A percentile compares a stretch with the other conserved stretches of the same genome.
These are phyloP conservation scores for Pristionchus maxplancki DNA, from an alignment of 2,888 invertebrate genomes.

Conservation along the genomic window DNA sequence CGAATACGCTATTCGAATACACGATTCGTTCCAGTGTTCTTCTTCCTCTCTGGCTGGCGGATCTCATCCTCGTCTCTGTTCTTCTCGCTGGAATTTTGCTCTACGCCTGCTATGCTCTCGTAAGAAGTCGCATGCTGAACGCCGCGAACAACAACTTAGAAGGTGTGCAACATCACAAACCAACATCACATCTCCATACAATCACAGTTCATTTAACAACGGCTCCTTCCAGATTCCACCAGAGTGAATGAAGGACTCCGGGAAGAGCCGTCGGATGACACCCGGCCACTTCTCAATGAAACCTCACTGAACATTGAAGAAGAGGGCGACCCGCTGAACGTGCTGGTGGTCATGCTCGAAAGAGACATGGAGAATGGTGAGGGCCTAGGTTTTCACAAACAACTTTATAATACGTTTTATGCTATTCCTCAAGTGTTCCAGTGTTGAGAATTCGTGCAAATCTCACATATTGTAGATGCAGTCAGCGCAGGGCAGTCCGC, in stretches of 20 bases:
- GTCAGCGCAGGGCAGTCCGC: background rate
- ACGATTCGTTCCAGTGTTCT: background rate
- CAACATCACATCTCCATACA: no score
- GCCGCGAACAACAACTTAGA: no score
- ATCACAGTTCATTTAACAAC: no score
- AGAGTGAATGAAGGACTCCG: background rate
- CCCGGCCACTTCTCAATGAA: background rate
- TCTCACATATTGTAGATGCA: no score
- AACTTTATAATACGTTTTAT: no score
- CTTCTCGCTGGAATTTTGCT: background rate
- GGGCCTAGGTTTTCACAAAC: background rate
- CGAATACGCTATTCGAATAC: background rate
- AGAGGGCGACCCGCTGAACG: background rate
- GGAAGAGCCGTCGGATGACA: background rate
- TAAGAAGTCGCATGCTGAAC: background rate
- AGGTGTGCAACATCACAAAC: no score
- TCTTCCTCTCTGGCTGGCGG: background rate
- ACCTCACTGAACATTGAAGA: background rate
- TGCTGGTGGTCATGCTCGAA: background rate
- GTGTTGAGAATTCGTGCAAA: no score
- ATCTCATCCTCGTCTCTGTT: background rate
- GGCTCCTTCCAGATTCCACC: no score
- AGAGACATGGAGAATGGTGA: background rate
- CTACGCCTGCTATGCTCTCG: background rate
- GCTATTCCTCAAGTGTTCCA: no score